These are phyloP conservation scores for Amniataba percoides DNA, from an alignment of 2,797 vertebrate species.

Conservation along the genomic window DNA sequence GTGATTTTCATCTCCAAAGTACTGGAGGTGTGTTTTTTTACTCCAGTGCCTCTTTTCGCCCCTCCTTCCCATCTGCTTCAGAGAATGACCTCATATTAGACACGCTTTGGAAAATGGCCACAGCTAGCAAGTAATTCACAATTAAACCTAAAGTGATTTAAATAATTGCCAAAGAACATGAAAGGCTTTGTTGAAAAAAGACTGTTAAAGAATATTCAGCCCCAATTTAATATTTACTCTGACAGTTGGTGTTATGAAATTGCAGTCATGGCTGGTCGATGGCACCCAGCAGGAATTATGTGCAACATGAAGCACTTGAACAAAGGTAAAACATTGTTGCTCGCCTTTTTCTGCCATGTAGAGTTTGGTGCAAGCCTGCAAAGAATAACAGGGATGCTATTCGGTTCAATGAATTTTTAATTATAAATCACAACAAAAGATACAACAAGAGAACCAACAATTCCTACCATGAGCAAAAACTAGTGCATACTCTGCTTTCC, in stretches of 20 bases:
- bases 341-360: neutral
- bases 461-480: no score
- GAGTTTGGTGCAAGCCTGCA: neutral
- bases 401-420: no score
- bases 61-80: conserved; percentile 50
- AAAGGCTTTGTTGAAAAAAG: neutral
- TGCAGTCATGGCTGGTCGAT: neutral
- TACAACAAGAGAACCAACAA: no score
- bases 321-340: neutral
- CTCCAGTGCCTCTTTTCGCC: neutral
- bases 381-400: neutral
- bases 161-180: neutral
- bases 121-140: neutral
- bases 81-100: conserved; percentile 17
- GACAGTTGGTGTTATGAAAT: neutral
- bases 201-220: neutral
- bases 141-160: neutral
- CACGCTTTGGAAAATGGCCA: conserved; percentile 1
- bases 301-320: neutral
- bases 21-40: conserved; percentile 2
- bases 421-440: no score
- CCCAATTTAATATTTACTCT: neutral
- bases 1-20: conserved; percentile 41
- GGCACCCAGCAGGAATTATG: neutral
- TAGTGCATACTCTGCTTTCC: neutral